Conservation (phyloP, 92 coral and sea anemone species). For the Diadumene lineata region DNA sequence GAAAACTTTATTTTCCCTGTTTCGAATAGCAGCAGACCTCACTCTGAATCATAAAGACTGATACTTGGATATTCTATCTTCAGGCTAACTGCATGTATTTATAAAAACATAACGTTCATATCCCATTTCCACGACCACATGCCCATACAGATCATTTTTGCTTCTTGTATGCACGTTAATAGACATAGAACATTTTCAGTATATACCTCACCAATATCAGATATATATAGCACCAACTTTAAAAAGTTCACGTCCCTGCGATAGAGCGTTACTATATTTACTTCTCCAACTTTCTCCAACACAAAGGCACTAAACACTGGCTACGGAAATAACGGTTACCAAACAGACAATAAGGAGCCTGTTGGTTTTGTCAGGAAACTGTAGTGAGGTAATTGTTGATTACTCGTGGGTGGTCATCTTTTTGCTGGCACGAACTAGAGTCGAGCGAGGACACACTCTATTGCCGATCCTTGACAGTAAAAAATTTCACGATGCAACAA, state of each 20-base stretch:
- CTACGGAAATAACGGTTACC: background rate
- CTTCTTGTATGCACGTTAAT: background rate
- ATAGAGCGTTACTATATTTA: background rate
- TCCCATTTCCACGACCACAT: background rate
- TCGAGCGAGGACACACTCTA: too few relatives aligned
- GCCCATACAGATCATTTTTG: background rate
- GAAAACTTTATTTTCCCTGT: too few relatives aligned
- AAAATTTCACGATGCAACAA: background rate
- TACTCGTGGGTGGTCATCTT: background rate
- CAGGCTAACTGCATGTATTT: too few relatives aligned
- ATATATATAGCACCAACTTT: background rate
- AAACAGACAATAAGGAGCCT: background rate
- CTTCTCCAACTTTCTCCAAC: background rate
- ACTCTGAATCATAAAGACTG: too few relatives aligned
- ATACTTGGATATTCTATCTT: too few relatives aligned
- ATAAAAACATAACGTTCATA: too few relatives aligned
- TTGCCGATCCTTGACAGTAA: background rate
- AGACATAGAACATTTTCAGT: background rate
- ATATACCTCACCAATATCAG: background rate
- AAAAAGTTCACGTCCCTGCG: background rate
- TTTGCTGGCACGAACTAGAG: conserved; percentile 8
- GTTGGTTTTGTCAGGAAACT: background rate
- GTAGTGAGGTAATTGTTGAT: background rate
- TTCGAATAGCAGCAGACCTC: too few relatives aligned
- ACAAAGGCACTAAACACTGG: conserved; percentile 1